Percentiles rank a stretch among this genome's conserved stretches.
phyloP scores from a whole-genome alignment of 2,797 vertebrate genomes.

The Pantherophis vulpinus region DNA sequence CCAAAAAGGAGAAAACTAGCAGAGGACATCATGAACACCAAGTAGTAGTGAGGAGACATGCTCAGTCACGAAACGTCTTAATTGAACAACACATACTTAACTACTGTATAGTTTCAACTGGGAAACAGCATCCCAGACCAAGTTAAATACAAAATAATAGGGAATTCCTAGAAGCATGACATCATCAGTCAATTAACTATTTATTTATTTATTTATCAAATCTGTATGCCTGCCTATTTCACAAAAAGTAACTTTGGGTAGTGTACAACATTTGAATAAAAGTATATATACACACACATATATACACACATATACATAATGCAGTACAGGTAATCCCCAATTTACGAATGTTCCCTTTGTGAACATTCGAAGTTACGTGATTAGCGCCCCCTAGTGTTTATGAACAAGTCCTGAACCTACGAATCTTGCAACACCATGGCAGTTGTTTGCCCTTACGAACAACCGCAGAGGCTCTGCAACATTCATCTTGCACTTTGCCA shows the following conservation, averaged over 20 bases:
- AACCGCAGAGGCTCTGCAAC: too few species aligned
- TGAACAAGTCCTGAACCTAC: too few species aligned
- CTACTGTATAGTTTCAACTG: neutral
- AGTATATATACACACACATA: neutral
- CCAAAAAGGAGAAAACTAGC: neutral
- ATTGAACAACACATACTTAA: neutral
- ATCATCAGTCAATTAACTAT: neutral
- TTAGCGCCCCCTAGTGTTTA: too few species aligned
- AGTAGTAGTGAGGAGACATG: neutral
- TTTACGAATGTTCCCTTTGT: too few species aligned
- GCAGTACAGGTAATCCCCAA: neutral
- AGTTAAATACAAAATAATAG: neutral
- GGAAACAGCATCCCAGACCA: neutral
- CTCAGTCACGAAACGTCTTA: neutral
- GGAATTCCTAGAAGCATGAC: neutral
- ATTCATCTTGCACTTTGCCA: too few species aligned
- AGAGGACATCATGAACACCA: neutral
- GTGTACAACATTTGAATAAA: neutral
- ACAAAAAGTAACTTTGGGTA: neutral
- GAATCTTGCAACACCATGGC: too few species aligned
- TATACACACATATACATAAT: neutral
- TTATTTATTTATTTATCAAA: neutral
- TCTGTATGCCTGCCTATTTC: neutral
- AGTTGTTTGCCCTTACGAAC: too few species aligned
- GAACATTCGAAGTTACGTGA: too few species aligned